A percentile compares a stretch with the other conserved stretches of the same genome.
These are phyloP conservation scores for Capromys pilorides DNA, from an alignment of 2,797 vertebrate species.

Conservation along the genomic window DNA sequence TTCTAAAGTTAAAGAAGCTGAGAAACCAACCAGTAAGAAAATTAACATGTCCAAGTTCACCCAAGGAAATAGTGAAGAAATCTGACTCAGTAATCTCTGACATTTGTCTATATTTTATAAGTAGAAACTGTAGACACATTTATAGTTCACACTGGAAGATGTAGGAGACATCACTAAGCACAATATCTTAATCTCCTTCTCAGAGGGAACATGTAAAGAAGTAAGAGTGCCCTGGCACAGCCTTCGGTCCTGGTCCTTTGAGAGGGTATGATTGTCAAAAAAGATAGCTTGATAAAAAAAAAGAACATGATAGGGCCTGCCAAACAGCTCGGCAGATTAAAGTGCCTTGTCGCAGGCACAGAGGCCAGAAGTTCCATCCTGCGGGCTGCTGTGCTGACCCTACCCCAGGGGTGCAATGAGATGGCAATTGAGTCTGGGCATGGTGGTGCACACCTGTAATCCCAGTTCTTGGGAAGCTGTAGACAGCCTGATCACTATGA, in stretches of 20 bases:
- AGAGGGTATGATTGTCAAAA: not conserved
- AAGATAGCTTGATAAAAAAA: not conserved
- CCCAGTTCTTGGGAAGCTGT: too few species aligned
- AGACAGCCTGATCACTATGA: too few species aligned
- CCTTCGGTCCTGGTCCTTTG: not conserved
- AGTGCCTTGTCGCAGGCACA: too few species aligned
- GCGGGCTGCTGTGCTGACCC: too few species aligned
- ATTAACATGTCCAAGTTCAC: not conserved
- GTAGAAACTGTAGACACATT: not conserved
- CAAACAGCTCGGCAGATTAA: too few species aligned
- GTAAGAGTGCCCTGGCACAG: not conserved
- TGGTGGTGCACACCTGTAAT: too few species aligned
- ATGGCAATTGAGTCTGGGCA: too few species aligned
- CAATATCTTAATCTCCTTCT: not conserved
- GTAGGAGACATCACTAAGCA: not conserved
- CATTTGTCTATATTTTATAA: not conserved
- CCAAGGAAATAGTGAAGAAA: not conserved
- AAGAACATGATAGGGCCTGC: not conserved
- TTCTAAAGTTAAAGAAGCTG: constrained; percentile 15
- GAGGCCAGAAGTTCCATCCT: too few species aligned
- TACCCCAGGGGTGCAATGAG: too few species aligned
- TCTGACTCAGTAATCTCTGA: not conserved
- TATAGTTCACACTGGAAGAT: not conserved
- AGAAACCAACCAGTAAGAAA: not conserved
- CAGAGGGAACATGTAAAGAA: not conserved